Conservation (phyloP, 2,888 invertebrate species). For the Rhamnusium bicolor region DNA sequence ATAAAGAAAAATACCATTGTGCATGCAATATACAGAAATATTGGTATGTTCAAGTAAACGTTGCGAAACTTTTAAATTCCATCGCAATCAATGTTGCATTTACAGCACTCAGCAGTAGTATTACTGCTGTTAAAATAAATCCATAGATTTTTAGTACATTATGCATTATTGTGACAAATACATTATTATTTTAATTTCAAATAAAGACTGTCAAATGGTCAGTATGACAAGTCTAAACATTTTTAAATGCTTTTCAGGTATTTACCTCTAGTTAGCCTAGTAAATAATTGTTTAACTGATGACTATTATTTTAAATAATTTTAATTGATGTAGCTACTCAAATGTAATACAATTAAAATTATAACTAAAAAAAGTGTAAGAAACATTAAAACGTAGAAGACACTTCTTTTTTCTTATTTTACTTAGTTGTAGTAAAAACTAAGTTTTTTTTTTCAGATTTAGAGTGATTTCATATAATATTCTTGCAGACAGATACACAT, state of each 20-base stretch:
- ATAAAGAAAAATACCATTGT: constrained; percentile 13
- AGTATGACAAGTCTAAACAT: background rate
- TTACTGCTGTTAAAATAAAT: background rate
- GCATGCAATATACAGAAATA: background rate
- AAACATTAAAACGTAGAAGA: too few species aligned
- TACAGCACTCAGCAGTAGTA: background rate
- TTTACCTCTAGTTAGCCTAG: too few species aligned
- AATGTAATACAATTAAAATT: too few species aligned
- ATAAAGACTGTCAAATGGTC: background rate
- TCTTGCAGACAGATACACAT: constrained; percentile 91
- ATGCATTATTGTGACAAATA: background rate
- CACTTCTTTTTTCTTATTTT: too few species aligned
- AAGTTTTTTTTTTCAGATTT: constrained; percentile 76
- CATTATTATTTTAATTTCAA: background rate
- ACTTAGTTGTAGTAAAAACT: too few species aligned
- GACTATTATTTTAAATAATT: too few species aligned
- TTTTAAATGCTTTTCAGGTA: too few species aligned
- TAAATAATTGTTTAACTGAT: too few species aligned
- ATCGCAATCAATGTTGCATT: background rate
- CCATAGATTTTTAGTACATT: background rate
- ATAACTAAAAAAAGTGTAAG: too few species aligned
- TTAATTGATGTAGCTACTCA: too few species aligned
- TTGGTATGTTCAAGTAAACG: background rate
- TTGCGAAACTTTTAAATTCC: background rate
- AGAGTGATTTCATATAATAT: constrained; percentile 92